Evolutionary conservation across 2,113 vertebrate species (phyloP), one percentile per base, ranked within the genome.

Genomic region (Toxotes chatareus): DNA sequence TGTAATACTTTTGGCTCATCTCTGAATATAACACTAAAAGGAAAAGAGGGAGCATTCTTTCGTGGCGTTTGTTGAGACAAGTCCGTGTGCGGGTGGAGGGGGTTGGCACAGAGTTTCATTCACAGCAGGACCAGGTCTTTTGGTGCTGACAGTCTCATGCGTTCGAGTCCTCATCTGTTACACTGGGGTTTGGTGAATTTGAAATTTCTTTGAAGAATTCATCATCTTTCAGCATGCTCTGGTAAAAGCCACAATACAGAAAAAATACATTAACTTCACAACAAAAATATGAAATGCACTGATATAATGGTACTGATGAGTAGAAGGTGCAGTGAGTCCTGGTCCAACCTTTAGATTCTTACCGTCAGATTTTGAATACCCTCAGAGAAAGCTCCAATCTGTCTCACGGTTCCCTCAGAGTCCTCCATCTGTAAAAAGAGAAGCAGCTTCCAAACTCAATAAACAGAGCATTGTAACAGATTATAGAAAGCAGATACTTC

Each of bases 321-420:
- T 21, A 19, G 3, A 4, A 17, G 0, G 14, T 19, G 31, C 1
- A 1, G 27, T 6, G 10, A 27, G 21, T 49, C 7, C 36, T 12
- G 16, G 12, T 38, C 27, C 27, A 12, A 17, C 0, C 1, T 56
- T 44, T 4, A 10, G 32, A 51, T 59, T 75, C 95, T 96, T 93
- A 99, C 98, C 12, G 98, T 99, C 65, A 99, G 94, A 81, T 99
- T 99, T 92, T 99, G 99, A 95, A 99, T 99, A 64, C 97, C 98
- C 92, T 99, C 98, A 3, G 98, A 99, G 91, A 99, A 99, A 0
- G 95, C 98, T 27, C 98, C 98, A 36, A 99, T 99, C 93, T 99
- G 98, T 76, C 98, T 96, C 86, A 99, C 98, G 0, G 98, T 99
- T 69, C 98, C 98, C 92, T 99, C 98, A 0, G 98, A 99, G 93